A percentile compares a stretch with the other conserved stretches of the same genome.
Conservation (phyloP, 2,797 vertebrate genomes). For the Ambastaia sidthimunki region DNA sequence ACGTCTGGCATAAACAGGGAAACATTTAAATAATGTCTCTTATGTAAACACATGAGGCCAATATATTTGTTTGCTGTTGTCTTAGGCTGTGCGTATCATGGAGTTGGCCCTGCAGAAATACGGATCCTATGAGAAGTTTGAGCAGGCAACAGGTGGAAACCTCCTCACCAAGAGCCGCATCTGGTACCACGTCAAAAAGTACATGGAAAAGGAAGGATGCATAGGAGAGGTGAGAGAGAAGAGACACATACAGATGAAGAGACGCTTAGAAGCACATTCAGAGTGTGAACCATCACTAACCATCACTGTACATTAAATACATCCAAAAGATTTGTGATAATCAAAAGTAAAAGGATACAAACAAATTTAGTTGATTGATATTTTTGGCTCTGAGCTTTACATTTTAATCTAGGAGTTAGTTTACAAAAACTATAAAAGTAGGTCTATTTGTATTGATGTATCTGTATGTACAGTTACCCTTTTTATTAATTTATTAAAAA, state of each 20-base stretch:
- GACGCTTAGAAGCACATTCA: not conserved
- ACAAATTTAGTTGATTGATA: too few species aligned
- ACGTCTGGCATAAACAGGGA: not conserved
- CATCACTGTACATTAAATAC: not conserved
- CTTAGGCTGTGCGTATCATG: conserved; percentile 90
- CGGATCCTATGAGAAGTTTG: conserved; percentile 91
- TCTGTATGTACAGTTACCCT: too few species aligned
- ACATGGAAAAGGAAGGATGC: conserved; percentile 95
- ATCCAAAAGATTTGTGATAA: not conserved
- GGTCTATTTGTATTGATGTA: too few species aligned
- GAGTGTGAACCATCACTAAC: not conserved
- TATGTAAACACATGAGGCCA: not conserved
- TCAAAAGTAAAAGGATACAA: too few species aligned
- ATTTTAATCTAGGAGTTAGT: too few species aligned
- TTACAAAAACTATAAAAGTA: too few species aligned
- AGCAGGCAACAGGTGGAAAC: conserved; percentile 88
- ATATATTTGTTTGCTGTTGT: not conserved
- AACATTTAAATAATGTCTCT: not conserved
- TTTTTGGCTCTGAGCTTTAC: too few species aligned
- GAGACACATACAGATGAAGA: not conserved
- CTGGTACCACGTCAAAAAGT: conserved; percentile 87
- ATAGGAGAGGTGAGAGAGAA: conserved; percentile 84
- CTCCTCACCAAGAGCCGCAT: conserved; percentile 87
- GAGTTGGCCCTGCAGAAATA: conserved; percentile 87
- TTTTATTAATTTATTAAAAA: too few species aligned